Conservation (phyloP, 2,113 vertebrate species). For the Ictalurus furcatus region DNA sequence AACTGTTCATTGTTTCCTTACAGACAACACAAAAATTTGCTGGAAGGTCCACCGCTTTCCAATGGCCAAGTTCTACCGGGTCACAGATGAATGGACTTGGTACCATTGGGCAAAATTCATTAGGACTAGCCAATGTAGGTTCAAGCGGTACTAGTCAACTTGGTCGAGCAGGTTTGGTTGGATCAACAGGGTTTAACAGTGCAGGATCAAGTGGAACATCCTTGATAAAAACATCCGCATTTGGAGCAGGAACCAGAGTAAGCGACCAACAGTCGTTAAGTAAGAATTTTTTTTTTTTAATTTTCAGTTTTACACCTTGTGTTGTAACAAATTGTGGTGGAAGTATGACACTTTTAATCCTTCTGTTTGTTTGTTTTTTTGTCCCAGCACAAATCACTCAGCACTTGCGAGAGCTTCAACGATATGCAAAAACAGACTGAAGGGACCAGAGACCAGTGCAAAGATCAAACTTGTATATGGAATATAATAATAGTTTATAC, state of each 20-base stretch:
- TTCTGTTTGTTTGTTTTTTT: not conserved
- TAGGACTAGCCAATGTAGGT: not conserved
- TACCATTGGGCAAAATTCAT: not conserved
- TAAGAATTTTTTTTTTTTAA: slow-evolving; percentile 40
- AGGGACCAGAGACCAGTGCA: slow-evolving; percentile 24
- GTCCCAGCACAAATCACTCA: slow-evolving; percentile 55
- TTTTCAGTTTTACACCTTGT: not conserved
- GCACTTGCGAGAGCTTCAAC: slow-evolving; percentile 64
- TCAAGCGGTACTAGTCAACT: not conserved
- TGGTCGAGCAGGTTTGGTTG: slow-evolving; percentile 8
- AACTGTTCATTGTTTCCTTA: not conserved
- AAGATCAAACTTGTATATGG: not conserved
- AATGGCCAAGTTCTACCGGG: slow-evolving; percentile 10
- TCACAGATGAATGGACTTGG: not conserved
- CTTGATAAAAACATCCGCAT: not conserved
- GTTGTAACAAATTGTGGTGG: not conserved
- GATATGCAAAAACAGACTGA: slow-evolving; percentile 62
- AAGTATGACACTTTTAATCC: not conserved
- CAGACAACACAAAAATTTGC: not conserved
- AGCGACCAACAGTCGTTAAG: slow-evolving; percentile 23
- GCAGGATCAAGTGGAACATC: not conserved
- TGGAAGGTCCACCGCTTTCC: not conserved
- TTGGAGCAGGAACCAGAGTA: slow-evolving; percentile 45
- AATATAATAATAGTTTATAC: not conserved
- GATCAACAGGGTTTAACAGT: not conserved